Conservation (phyloP, 2,797 vertebrate species). For the Pteronotus mesoamericanus region DNA sequence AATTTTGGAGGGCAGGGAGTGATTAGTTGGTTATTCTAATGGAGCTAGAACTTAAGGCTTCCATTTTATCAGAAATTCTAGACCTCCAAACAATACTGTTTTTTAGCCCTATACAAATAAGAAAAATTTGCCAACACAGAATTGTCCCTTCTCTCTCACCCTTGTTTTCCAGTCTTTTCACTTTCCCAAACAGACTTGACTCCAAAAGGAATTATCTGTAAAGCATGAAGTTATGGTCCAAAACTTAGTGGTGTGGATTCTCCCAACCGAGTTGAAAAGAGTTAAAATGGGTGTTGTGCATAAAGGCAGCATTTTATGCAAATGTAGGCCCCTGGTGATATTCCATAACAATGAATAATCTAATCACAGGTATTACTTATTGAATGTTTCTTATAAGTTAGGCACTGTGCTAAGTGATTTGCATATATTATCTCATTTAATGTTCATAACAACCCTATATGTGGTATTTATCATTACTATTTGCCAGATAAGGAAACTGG, state of each 20-base stretch:
- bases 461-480: neutral
- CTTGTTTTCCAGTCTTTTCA: neutral
- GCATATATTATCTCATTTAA: neutral
- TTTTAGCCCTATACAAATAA: constrained; percentile 1
- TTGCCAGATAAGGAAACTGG: neutral
- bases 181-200: neutral
- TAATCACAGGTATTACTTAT: neutral
- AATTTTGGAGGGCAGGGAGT: neutral
- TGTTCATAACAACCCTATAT: neutral
- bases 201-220: neutral
- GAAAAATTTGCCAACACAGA: neutral
- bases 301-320: constrained; percentile 17
- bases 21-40: neutral
- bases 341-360: neutral
- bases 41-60: neutral
- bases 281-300: neutral
- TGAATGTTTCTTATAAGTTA: neutral
- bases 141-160: neutral
- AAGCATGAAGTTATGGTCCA: neutral
- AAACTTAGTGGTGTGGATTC: neutral
- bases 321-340: neutral
- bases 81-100: neutral
- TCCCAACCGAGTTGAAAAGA: neutral
- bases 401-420: neutral
- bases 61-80: neutral